Percentiles rank a stretch among this genome's conserved stretches.
These are phyloP conservation scores for Mesorhabditis spiculigera DNA, from an alignment of 2,888 invertebrate genomes.

Conservation along the genomic window DNA sequence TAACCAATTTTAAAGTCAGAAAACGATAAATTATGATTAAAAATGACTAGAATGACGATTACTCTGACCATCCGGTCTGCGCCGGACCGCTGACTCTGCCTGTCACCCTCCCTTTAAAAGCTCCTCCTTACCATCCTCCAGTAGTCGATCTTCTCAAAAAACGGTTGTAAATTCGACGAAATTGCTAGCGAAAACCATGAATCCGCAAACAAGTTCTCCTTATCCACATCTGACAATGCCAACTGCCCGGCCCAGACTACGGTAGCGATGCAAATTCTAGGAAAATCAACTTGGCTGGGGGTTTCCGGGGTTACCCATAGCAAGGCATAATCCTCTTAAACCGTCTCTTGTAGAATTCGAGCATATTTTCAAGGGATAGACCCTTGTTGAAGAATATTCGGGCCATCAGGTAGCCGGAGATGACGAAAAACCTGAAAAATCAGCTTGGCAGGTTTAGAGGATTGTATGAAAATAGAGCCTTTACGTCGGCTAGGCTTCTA, in stretches of 20 bases:
- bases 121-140: background rate
- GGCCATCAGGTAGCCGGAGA: conserved; percentile 1
- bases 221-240: background rate
- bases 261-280: background rate
- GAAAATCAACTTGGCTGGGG: too few species aligned
- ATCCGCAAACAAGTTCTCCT: conserved; percentile 1
- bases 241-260: background rate
- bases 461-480: background rate
- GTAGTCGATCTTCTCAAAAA: background rate
- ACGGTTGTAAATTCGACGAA: background rate
- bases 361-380: background rate
- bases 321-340: conserved; percentile 1
- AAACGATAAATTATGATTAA: too few species aligned
- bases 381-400: background rate
- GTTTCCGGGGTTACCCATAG: background rate
- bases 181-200: background rate
- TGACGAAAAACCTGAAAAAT: conserved; percentile 4
- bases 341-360: background rate
- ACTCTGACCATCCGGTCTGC: too few species aligned
- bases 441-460: background rate
- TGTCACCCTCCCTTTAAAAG: too few species aligned
- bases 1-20: too few species aligned
- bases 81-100: too few species aligned
- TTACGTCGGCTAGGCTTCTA: background rate
- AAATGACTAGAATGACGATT: too few species aligned